Evolutionary conservation across 2,113 vertebrate genomes (phyloP), one percentile per base, ranked within the genome.

Genomic region (Rhadina sibilatrix): DNA sequence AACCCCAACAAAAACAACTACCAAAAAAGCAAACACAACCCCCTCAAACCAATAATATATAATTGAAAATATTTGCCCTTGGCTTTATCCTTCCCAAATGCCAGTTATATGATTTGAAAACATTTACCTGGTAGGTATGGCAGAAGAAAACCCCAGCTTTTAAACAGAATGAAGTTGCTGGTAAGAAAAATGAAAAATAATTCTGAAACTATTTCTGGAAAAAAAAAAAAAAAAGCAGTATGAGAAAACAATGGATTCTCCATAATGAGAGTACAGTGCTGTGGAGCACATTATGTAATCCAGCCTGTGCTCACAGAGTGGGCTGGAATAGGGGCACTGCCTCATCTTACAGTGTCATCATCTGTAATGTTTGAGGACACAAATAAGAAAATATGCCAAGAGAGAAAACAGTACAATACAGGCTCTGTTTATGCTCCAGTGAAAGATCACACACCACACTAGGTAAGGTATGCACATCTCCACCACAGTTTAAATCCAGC

Each of bases 401-500:
- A 91, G 57, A 85, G 63, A 52, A 88, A 81, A 46, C 54, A 95
- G 77, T 27, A 95, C 90, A 96, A 85, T 85, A 40, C 77, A 69
- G 38, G 63, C 96, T 95, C 74, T 97, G 95, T 96, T 95, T 84
- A 79, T 83, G 85, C 76, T 95, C 60, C 93, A 93, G 79, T 81
- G 87, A 94, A 84, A 91, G 82, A 93, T 89, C 94, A 90, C 91
- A 94, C 87, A 95, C 87, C 87, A 95, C 89, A 82, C 89, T 95
- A 95, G 91, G 93, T 75, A 91, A 96, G 83, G 91, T 93, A 96
- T 93, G 96, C 91, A 93, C 81, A 93, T 91, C 91, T 53, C 91
- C 82, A 90, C 19, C 85, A 87, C 88, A 64, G 84, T 57, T 91
- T 49, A 95, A 96, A 95, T 81, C 84, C 84, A 90, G 59, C 63